Evolutionary conservation across 2,797 vertebrate genomes (phyloP).

Genomic region (Phoxinus dragarum): DNA sequence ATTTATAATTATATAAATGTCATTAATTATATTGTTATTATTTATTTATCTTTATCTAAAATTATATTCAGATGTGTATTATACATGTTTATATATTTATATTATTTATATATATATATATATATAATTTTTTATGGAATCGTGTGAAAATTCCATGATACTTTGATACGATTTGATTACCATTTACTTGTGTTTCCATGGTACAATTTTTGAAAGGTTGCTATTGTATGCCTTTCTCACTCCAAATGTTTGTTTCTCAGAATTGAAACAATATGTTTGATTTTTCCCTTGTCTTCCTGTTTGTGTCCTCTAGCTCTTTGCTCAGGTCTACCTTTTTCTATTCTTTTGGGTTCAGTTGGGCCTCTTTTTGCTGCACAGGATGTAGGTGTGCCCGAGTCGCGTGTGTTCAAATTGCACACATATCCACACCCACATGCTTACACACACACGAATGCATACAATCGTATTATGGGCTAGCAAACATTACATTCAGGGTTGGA

Average conservation of each 20-base stretch:
- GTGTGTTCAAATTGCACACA: slow-evolving; percentile 17
- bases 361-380: slow-evolving; percentile 19
- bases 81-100: too few species aligned
- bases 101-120: too few species aligned
- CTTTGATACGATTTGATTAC: neutral
- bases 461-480: neutral
- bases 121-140: neutral
- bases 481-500: neutral
- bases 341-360: slow-evolving; percentile 11
- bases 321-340: slow-evolving; percentile 11
- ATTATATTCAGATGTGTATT: too few species aligned
- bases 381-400: neutral
- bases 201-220: neutral
- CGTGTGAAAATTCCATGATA: neutral
- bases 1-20: too few species aligned
- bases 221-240: neutral
- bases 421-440: neutral
- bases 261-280: neutral
- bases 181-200: neutral
- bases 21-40: too few species aligned
- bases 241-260: slow-evolving; percentile 10
- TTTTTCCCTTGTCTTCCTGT: neutral
- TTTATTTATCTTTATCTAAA: too few species aligned
- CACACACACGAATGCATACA: neutral
- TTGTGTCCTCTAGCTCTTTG: slow-evolving; percentile 1